Base-by-base conservation (phyloP, 2,113 vertebrate species). In the Microcebus tavaratra region DNA sequence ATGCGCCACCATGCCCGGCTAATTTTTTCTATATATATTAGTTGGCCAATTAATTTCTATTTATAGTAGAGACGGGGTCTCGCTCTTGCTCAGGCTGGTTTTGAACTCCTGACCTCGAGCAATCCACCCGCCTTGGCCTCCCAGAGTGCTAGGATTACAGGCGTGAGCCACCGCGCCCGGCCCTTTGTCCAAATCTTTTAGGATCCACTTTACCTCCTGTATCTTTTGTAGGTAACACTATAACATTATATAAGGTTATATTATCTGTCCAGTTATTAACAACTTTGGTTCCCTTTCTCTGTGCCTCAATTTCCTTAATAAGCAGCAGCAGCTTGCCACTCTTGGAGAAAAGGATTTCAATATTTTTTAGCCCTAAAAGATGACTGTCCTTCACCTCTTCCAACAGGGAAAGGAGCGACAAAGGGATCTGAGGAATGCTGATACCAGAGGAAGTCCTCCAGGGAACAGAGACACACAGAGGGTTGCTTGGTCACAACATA, bases 361-460 rank as follows among this genome's bases (percentile, higher is more conserved):
- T 45, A n/a, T 15, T 87, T 90, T 81, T 88, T 42, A 70, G 59
- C 29, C 45, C 53, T 29, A 0, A 36, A 36, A 91, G 61, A 50
- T 50, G 57, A 78, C 73, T 57, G 67, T 63, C 63, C 65, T 88
- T 73, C 75, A 42, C 68, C 12, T 29, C 48, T 79, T 70, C 57
- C 10, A n/a, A 25, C 0, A 27, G 88, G 80, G 59, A 93, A 94
- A 27, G 45, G 53, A 36, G 48, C 36, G 61, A 53, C 13, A 76
- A 12, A n/a, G 55, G 55, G 73, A 20, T 48, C 48, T 91, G 57
- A 95, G 83, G 45, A 68, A 31, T 36, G 73, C 36, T 0, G 81
- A 34, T 98, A 99, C 99, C 99, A 99, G 94, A 99, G 99, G 97
- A 99, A 99, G 96, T 99, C 99, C 78, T 99, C 98, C 91, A 99